These are phyloP conservation scores for Escarpia spicata DNA, from an alignment of 2,888 invertebrate genomes.

Conservation along the genomic window DNA sequence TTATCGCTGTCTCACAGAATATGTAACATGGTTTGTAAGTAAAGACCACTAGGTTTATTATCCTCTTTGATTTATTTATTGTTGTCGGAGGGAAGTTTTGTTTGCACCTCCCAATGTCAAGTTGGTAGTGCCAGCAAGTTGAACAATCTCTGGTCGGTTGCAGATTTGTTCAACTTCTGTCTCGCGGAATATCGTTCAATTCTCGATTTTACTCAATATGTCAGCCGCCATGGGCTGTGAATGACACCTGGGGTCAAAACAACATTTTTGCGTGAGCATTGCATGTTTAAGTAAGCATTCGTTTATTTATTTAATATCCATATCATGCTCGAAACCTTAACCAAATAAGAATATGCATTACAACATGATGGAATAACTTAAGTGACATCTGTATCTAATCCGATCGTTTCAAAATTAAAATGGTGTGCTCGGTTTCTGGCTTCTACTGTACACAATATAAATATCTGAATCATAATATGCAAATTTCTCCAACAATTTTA, in stretches of 20 bases:
- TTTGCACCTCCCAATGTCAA: neutral
- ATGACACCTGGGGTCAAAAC: slow-evolving; percentile 16
- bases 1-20: neutral
- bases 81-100: neutral
- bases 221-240: slow-evolving; percentile 5
- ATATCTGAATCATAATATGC: too few species aligned
- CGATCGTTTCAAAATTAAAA: too few species aligned
- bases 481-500: too few species aligned
- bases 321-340: neutral
- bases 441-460: too few species aligned
- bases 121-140: neutral
- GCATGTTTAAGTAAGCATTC: neutral
- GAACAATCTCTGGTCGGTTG: neutral
- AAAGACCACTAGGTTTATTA: neutral
- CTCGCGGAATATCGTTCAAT: neutral
- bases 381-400: neutral
- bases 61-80: neutral
- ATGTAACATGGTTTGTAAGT: neutral
- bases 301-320: neutral
- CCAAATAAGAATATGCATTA: neutral
- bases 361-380: neutral
- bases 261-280: neutral
- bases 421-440: too few species aligned
- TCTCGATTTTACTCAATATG: neutral
- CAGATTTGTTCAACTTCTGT: neutral